Conservation (phyloP, 2,113 vertebrate species). For the Heterochromis multidens region DNA sequence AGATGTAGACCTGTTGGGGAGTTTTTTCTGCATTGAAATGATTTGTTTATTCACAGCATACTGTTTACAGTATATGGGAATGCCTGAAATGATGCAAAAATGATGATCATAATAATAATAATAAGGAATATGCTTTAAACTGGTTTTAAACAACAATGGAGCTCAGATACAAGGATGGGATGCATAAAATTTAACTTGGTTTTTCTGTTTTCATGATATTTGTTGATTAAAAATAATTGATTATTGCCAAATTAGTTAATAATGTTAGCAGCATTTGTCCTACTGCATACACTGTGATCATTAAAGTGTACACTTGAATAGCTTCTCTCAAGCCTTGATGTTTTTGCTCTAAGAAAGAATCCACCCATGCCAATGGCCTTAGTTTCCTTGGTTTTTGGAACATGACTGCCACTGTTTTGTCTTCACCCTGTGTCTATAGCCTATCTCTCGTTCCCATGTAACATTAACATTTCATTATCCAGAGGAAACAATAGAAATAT, state of each 20-base stretch:
- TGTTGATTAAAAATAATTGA: neutral
- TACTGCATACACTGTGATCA: neutral
- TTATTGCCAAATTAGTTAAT: neutral
- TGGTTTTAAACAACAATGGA: neutral
- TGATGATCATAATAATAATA: neutral
- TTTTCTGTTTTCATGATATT: neutral
- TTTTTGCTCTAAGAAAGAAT: neutral
- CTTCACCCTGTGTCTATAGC: constrained; percentile 31
- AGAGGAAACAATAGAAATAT: constrained; percentile 65
- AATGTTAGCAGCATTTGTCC: neutral
- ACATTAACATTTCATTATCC: constrained; percentile 74
- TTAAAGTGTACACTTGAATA: neutral
- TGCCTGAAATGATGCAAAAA: neutral
- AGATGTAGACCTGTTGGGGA: too few species aligned
- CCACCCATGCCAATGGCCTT: neutral
- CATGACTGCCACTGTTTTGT: constrained; percentile 6
- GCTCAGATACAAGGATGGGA: neutral
- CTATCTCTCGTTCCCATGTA: constrained; percentile 33
- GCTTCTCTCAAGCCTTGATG: neutral
- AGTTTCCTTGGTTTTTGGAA: constrained; percentile 3
- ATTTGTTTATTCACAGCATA: neutral
- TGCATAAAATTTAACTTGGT: neutral
- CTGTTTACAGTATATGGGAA: neutral
- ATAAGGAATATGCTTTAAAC: neutral
- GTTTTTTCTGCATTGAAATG: too few species aligned